Percentiles rank a stretch among this genome's conserved stretches.
Conservation (phyloP, 2,888 invertebrate species). For the Pseudococcus longispinus region DNA sequence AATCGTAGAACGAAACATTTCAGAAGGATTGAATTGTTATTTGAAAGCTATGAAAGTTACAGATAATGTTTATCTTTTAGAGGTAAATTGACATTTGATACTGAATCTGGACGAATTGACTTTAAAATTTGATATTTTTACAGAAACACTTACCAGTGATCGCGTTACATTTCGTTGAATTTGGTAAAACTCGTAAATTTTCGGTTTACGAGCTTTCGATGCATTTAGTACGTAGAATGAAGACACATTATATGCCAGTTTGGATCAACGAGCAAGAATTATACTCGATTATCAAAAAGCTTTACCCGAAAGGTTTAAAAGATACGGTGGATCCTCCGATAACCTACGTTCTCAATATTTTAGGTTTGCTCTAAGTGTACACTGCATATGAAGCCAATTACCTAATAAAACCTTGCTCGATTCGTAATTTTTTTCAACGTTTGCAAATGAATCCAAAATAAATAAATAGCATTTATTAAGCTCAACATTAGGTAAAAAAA, state of each 20-base stretch:
- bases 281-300: neutral
- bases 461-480: neutral
- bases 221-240: constrained; percentile 36
- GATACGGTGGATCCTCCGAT: constrained; percentile 27
- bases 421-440: neutral
- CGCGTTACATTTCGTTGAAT: constrained; percentile 35
- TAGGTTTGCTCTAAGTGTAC: neutral
- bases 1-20: constrained; percentile 32
- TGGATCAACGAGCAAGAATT: constrained; percentile 42
- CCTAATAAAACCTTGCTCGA: neutral
- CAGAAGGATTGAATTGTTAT: constrained; percentile 29
- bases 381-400: neutral
- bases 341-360: constrained; percentile 28
- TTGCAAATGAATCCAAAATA: neutral
- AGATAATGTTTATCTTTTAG: constrained; percentile 38
- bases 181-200: constrained; percentile 43
- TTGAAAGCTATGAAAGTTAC: constrained; percentile 47
- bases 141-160: constrained; percentile 45
- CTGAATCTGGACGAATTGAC: neutral
- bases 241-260: constrained; percentile 17
- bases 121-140: neutral
- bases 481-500: neutral
- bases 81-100: neutral
- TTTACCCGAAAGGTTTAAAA: neutral
- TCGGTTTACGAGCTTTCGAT: constrained; percentile 45